A percentile compares a stretch with the other conserved stretches of the same genome.
These are phyloP conservation scores for Pseudonaja textilis DNA, from an alignment of 2,113 vertebrate species.

Conservation along the genomic window DNA sequence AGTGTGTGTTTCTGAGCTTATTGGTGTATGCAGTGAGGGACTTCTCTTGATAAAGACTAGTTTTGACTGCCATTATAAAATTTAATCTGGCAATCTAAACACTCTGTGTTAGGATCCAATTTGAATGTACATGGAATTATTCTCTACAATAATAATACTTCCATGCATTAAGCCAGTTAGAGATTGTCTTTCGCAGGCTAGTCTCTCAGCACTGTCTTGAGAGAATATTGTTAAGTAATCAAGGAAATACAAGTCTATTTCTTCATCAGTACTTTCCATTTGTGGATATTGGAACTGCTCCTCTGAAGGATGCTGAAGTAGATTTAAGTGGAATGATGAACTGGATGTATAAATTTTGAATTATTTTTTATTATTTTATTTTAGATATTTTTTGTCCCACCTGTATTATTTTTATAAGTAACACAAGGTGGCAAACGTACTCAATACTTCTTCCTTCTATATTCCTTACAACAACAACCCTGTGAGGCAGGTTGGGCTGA, in stretches of 20 bases:
- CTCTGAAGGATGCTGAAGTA: not conserved
- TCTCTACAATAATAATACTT: conserved; percentile 43
- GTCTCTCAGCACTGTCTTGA: conserved; percentile 44
- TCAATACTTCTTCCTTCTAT: not conserved
- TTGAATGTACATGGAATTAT: conserved; percentile 1
- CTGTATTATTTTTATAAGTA: not conserved
- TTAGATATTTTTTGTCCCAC: not conserved
- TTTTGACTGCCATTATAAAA: conserved; percentile 11
- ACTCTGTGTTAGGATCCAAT: conserved; percentile 30
- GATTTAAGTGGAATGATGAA: not conserved
- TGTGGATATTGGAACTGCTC: conserved; percentile 2
- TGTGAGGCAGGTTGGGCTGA: too few relatives aligned
- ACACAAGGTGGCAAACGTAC: not conserved
- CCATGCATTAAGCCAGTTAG: conserved; percentile 54
- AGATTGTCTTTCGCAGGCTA: conserved; percentile 29
- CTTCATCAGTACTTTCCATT: conserved; percentile 43
- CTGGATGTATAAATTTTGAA: not conserved
- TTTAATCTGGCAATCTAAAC: conserved; percentile 16
- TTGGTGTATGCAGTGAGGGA: not conserved
- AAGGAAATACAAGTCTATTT: conserved; percentile 33
- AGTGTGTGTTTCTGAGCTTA: not conserved
- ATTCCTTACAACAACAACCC: too few relatives aligned
- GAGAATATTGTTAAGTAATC: conserved; percentile 34
- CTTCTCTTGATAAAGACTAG: not conserved
- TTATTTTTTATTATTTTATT: not conserved